phyloP scores from a whole-genome alignment of 2,797 vertebrate genomes.

The Rhinogobio ventralis region DNA sequence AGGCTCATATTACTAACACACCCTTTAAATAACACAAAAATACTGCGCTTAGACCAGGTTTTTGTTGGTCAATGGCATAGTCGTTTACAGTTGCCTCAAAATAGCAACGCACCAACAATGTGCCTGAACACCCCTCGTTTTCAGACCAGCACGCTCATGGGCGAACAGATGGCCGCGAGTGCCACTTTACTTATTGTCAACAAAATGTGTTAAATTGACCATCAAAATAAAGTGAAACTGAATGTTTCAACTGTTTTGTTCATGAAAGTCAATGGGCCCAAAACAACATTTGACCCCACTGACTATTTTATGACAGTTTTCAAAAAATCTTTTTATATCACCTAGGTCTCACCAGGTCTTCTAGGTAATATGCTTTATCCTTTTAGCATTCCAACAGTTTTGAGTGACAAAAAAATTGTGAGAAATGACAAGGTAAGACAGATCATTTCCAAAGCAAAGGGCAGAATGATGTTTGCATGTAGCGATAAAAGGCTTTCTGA shows the following conservation, averaged over 20 bases:
- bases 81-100: too few species aligned
- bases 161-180: too few species aligned
- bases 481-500: conserved; percentile 72
- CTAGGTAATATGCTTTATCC: neutral
- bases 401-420: conserved; percentile 54
- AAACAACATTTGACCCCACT: neutral
- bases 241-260: neutral
- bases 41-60: too few species aligned
- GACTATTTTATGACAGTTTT: neutral
- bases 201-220: too few species aligned
- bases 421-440: conserved; percentile 41
- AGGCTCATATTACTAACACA: too few species aligned
- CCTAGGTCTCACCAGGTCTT: neutral
- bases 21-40: too few species aligned
- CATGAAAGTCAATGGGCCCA: neutral
- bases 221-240: neutral
- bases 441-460: conserved; percentile 48
- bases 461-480: conserved; percentile 56
- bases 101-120: too few species aligned
- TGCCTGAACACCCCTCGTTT: too few species aligned
- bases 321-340: neutral
- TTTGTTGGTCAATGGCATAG: too few species aligned
- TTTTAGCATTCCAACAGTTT: conserved; percentile 11
- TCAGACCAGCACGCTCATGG: too few species aligned
- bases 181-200: too few species aligned